phyloP scores from a whole-genome alignment of 2,888 invertebrate genomes.

The Calephelis perditalis region DNA sequence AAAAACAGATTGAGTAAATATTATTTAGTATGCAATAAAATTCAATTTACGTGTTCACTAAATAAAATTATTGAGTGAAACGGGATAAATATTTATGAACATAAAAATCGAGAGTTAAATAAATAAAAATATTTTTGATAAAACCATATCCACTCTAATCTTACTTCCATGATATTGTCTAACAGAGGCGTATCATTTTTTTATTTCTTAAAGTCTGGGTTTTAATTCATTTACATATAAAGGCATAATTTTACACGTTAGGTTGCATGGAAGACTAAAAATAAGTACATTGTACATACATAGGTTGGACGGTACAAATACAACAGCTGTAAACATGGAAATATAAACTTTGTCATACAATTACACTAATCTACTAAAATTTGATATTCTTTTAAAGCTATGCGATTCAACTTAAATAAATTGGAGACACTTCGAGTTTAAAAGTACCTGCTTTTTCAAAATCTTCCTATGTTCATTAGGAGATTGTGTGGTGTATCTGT shows the following conservation, averaged over 20 bases:
- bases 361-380: slow-evolving; percentile 20
- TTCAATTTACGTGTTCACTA: too few relatives aligned
- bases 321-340: slow-evolving; percentile 3
- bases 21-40: too few relatives aligned
- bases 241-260: not conserved
- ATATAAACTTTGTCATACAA: slow-evolving; percentile 7
- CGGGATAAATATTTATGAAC: too few relatives aligned
- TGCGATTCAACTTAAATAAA: slow-evolving; percentile 26
- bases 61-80: too few relatives aligned
- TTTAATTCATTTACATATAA: not conserved
- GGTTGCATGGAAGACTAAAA: slow-evolving; percentile 5
- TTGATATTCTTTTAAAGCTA: slow-evolving; percentile 36
- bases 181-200: too few relatives aligned
- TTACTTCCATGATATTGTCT: too few relatives aligned
- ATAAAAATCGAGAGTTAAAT: too few relatives aligned
- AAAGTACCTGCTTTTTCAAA: slow-evolving; percentile 2
- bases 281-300: slow-evolving; percentile 9
- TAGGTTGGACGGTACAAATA: slow-evolving; percentile 8
- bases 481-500: not conserved
- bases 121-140: too few relatives aligned
- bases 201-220: too few relatives aligned
- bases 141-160: too few relatives aligned
- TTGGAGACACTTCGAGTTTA: not conserved
- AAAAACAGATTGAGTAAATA: too few relatives aligned
- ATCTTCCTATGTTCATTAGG: slow-evolving; percentile 4